These are phyloP conservation scores for Pelosia muscerda DNA, from an alignment of 2,888 invertebrate species.

Conservation along the genomic window DNA sequence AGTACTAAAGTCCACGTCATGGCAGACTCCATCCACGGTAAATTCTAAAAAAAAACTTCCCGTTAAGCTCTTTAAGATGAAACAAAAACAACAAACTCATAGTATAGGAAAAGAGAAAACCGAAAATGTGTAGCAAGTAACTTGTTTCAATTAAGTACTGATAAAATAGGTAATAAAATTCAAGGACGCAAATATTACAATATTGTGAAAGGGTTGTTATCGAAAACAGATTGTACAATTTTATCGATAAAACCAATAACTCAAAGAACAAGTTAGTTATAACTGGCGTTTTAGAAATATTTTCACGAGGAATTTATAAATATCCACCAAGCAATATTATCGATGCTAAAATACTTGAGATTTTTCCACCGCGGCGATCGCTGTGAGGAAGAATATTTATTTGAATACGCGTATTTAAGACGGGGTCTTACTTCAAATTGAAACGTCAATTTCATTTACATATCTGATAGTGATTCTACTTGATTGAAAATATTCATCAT, in stretches of 20 bases:
- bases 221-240: constrained; percentile 12
- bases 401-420: constrained; percentile 1
- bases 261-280: constrained; percentile 16
- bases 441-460: background rate
- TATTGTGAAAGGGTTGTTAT: background rate
- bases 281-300: constrained; percentile 36
- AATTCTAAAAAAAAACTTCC: too few species aligned
- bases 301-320: constrained; percentile 31
- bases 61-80: too few species aligned
- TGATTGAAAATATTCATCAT: too few species aligned
- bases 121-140: too few species aligned
- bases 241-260: constrained; percentile 20
- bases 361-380: constrained; percentile 24
- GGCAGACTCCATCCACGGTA: too few species aligned
- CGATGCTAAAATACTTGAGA: constrained; percentile 35
- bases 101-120: too few species aligned
- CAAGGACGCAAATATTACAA: background rate
- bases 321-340: constrained; percentile 30
- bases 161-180: background rate
- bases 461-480: background rate
- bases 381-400: constrained; percentile 20
- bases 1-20: too few species aligned
- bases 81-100: too few species aligned
- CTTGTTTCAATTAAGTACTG: background rate
- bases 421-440: background rate